Conservation (phyloP, 2,113 vertebrate species). For the Coptodon rendalli region DNA sequence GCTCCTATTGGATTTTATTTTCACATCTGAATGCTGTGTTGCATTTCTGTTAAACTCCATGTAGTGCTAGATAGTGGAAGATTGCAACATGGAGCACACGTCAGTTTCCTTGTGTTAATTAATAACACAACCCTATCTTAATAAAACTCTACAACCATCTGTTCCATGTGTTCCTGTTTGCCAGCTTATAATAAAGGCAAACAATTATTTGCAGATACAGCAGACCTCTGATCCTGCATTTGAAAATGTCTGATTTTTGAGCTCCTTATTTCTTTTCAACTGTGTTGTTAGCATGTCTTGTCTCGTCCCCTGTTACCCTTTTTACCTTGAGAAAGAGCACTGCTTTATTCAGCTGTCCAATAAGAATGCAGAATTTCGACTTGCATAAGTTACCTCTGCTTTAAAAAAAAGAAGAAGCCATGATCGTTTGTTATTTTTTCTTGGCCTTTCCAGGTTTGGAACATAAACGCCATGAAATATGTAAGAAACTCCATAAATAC, state of each 20-base stretch:
- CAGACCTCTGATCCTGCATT: background rate
- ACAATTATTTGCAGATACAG: background rate
- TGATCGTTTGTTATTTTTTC: background rate
- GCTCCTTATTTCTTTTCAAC: background rate
- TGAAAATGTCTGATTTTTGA: background rate
- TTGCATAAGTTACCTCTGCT: background rate
- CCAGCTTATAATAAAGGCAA: constrained; percentile 3
- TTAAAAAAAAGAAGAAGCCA: background rate
- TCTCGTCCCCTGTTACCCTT: background rate
- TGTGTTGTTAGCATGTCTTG: background rate
- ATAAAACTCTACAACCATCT: constrained; percentile 23
- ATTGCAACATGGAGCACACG: background rate
- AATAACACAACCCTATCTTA: constrained; percentile 11
- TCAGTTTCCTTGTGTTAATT: constrained; percentile 6
- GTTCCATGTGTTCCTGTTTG: background rate
- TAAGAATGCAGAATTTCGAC: background rate
- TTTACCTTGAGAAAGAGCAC: background rate
- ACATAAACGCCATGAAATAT: background rate
- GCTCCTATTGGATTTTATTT: background rate
- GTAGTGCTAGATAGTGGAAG: background rate
- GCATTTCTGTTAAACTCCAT: background rate
- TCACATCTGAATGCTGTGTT: background rate
- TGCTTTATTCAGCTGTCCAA: background rate
- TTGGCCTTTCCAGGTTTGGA: background rate
- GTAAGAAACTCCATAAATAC: background rate